A percentile compares a stretch with the other conserved stretches of the same genome.
Evolutionary conservation across 2,888 invertebrate genomes (phyloP).

Genomic region (Beris chalybata): DNA sequence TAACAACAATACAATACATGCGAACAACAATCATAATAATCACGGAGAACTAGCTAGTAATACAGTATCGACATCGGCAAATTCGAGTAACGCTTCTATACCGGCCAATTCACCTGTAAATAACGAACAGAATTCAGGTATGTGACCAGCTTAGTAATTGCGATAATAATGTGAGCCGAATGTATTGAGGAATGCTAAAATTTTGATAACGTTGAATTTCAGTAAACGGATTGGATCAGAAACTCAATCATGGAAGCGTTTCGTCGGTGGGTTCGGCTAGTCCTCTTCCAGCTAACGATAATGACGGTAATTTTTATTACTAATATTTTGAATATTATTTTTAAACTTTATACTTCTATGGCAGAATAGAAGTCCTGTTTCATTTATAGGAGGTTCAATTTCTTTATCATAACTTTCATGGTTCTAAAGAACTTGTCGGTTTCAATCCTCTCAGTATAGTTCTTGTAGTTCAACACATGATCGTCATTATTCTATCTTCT

Average conservation of each 20-base stretch:
- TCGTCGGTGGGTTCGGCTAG: conserved; percentile 55
- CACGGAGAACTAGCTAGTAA: conserved; percentile 48
- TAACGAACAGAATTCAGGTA: conserved; percentile 42
- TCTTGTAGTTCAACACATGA: no score
- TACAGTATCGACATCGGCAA: conserved; percentile 50
- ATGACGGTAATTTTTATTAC: conserved; percentile 49
- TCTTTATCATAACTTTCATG: no score
- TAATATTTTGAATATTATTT: no score
- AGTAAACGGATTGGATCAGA: conserved; percentile 45
- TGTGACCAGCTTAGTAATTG: conserved; percentile 3
- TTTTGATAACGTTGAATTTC: not conserved
- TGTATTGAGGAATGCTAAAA: no score
- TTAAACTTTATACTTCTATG: no score
- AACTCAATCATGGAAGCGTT: conserved; percentile 50
- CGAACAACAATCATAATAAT: conserved; percentile 44
- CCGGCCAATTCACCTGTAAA: conserved; percentile 54
- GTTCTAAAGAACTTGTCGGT: no score
- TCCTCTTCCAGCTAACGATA: conserved; percentile 52
- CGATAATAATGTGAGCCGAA: not conserved
- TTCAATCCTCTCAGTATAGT: no score
- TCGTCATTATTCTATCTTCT: no score
- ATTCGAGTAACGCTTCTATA: conserved; percentile 53
- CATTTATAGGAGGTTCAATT: no score
- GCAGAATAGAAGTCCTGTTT: no score
- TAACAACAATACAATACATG: conserved; percentile 45